phyloP scores from a whole-genome alignment of 2,797 vertebrate genomes.

The Dendrocincla fuliginosa region DNA sequence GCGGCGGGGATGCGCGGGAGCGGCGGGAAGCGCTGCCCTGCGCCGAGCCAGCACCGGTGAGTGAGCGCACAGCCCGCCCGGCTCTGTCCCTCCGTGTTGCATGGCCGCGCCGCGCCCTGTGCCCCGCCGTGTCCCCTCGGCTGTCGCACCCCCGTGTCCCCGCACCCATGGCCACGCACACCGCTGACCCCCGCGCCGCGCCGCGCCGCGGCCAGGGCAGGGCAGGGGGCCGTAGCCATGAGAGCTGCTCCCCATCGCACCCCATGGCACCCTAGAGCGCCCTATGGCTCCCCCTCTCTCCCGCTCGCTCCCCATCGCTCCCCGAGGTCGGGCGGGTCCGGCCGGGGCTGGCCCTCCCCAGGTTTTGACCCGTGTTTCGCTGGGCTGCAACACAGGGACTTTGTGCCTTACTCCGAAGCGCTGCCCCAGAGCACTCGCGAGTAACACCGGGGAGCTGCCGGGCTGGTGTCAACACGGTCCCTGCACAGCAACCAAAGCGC shows the following conservation, averaged over 20 bases:
- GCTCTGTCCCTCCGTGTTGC: neutral
- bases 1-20: slow-evolving; percentile 9
- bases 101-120: neutral
- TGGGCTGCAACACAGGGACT: neutral
- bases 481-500: neutral
- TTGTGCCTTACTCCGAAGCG: neutral
- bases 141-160: neutral
- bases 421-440: neutral
- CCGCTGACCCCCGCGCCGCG: neutral
- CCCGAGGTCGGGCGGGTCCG: accelerated
- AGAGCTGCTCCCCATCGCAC: neutral
- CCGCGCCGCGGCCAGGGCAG: neutral
- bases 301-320: neutral
- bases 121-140: neutral
- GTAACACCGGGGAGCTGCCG: neutral
- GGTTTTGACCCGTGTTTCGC: neutral
- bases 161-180: neutral
- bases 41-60: slow-evolving; percentile 62
- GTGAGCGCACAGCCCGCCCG: neutral
- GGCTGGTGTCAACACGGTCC: neutral
- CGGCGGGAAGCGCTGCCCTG: slow-evolving; percentile 29
- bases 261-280: too few relatives aligned
- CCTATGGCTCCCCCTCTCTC: too few relatives aligned
- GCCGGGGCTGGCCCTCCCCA: neutral
- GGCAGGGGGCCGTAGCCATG: neutral